phyloP scores from a whole-genome alignment of 2,113 vertebrate genomes.

The Gopherus flavomarginatus region DNA sequence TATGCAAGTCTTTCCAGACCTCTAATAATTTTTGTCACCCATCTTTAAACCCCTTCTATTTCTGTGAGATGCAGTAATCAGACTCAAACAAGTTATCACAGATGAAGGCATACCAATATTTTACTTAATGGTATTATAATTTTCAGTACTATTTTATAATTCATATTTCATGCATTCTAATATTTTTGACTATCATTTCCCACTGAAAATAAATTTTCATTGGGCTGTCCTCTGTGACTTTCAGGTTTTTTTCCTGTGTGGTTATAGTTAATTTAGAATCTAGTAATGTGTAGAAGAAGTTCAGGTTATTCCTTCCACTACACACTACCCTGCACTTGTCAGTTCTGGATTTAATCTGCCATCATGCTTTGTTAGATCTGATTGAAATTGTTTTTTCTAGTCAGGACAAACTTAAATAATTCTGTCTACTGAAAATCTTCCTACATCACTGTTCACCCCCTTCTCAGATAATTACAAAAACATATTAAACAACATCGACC shows the following conservation, averaged over 20 bases:
- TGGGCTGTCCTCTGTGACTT: not conserved
- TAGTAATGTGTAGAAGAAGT: too few species aligned
- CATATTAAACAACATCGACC: not conserved
- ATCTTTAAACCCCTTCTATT: not conserved
- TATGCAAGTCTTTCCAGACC: not conserved
- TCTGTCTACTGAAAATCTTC: not conserved
- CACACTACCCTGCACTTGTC: too few species aligned
- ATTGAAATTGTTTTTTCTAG: too few species aligned
- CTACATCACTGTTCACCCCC: not conserved
- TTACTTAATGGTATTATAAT: not conserved
- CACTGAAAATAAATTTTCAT: not conserved
- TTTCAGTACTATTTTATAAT: not conserved
- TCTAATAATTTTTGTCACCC: not conserved
- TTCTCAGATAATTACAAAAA: not conserved
- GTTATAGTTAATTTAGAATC: not conserved
- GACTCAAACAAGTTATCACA: not conserved
- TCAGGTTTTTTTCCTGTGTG: not conserved
- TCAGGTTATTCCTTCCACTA: too few species aligned
- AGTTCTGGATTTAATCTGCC: too few species aligned
- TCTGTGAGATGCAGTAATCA: not conserved
- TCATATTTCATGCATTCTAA: not conserved
- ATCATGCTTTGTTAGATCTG: too few species aligned
- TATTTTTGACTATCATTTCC: not conserved
- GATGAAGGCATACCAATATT: not conserved
- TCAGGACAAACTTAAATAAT: not conserved